A percentile compares a stretch with the other conserved stretches of the same genome.
Evolutionary conservation across 2,888 invertebrate genomes (phyloP).

Genomic region (Merodon equestris): DNA sequence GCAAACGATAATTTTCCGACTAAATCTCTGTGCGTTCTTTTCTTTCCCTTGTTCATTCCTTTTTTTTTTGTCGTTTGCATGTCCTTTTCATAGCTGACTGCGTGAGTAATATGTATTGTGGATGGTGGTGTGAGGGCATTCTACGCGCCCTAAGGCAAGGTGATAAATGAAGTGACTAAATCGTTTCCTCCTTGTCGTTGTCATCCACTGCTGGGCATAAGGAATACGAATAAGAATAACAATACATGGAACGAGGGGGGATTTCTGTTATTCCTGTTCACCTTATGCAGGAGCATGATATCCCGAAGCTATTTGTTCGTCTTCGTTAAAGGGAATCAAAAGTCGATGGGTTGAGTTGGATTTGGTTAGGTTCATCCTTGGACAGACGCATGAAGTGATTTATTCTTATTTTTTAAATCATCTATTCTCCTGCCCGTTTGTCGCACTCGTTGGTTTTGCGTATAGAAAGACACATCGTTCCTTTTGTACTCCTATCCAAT

Average conservation of each 20-base stretch:
- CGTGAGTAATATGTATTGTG: background rate
- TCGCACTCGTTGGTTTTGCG: too few relatives aligned
- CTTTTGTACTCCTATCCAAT: background rate
- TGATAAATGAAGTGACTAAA: conserved; percentile 69
- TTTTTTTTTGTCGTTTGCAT: conserved; percentile 1
- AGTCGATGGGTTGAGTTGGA: background rate
- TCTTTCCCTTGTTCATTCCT: conserved; percentile 8
- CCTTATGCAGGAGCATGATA: conserved; percentile 23
- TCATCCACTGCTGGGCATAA: conserved; percentile 14
- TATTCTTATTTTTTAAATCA: conserved; percentile 59
- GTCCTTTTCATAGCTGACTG: conserved; percentile 25
- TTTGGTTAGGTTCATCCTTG: conserved; percentile 26
- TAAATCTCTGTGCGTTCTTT: conserved; percentile 14
- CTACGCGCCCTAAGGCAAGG: conserved; percentile 60
- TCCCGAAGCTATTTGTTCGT: conserved; percentile 56
- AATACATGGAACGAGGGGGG: background rate
- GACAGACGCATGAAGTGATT: conserved; percentile 43
- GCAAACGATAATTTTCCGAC: conserved; percentile 39
- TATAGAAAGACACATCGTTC: background rate
- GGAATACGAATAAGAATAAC: conserved; percentile 13
- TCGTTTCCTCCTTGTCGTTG: conserved; percentile 56
- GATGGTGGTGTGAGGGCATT: conserved; percentile 39
- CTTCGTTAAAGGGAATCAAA: background rate
- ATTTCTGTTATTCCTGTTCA: conserved; percentile 33
- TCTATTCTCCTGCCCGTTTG: conserved; percentile 38